A percentile compares a stretch with the other conserved stretches of the same genome.
Conservation (phyloP, 53 echinoderm and acorn worm genomes). For the Actinopyga echinites region DNA sequence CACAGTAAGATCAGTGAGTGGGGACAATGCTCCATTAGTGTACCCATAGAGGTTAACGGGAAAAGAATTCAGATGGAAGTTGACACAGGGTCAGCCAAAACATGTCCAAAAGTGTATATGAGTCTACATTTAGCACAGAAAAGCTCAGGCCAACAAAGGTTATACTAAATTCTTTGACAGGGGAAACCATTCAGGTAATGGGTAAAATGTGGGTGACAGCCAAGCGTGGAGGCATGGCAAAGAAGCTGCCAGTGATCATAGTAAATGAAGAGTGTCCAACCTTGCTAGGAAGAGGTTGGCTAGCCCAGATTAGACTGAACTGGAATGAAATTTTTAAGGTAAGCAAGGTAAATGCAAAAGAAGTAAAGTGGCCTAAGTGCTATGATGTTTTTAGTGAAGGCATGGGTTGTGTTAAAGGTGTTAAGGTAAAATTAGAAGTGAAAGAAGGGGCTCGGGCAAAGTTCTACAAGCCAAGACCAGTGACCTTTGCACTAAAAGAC, state of each 20-base stretch:
- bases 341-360: neutral
- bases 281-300: constrained; percentile 20
- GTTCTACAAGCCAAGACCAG: neutral
- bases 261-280: neutral
- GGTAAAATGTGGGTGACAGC: neutral
- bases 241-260: neutral
- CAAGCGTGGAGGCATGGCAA: neutral
- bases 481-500: neutral
- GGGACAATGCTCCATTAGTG: neutral
- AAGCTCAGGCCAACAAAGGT: neutral
- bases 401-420: neutral
- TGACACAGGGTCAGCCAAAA: neutral
- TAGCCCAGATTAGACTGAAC: constrained; percentile 2
- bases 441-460: neutral
- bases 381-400: neutral
- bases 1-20: neutral
- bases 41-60: neutral
- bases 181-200: neutral
- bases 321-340: constrained; percentile 5
- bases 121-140: neutral
- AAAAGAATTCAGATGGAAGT: neutral
- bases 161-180: neutral
- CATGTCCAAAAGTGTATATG: neutral
- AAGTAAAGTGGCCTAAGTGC: neutral
- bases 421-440: neutral